A percentile compares a stretch with the other conserved stretches of the same genome.
Evolutionary conservation across 2,888 invertebrate species (phyloP).

Genomic region (Agrenia bidenticulata): DNA sequence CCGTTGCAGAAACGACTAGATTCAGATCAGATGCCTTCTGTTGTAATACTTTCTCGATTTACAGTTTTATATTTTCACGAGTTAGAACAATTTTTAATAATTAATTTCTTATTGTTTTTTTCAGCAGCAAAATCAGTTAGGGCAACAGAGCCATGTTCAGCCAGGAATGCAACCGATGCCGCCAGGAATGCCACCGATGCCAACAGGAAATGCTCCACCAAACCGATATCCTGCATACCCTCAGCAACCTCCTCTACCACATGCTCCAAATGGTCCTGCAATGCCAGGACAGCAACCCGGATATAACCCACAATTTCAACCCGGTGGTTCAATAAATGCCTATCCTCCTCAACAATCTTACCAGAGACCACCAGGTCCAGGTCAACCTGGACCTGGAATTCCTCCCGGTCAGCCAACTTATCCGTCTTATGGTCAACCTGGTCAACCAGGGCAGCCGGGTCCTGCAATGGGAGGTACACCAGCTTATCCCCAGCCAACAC

Average conservation of each 20-base stretch:
- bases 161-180: conserved; percentile 39
- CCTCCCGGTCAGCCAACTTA: conserved; percentile 27
- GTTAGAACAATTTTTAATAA: neutral
- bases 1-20: conserved; percentile 64
- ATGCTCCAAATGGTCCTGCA: conserved; percentile 23
- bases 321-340: conserved; percentile 12
- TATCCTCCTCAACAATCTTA: conserved; percentile 19
- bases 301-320: conserved; percentile 35
- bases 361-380: conserved; percentile 21
- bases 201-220: conserved; percentile 15
- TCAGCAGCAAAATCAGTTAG: neutral
- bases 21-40: conserved; percentile 69
- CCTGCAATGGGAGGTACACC: conserved; percentile 18
- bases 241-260: conserved; percentile 32
- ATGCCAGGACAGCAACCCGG: conserved; percentile 38
- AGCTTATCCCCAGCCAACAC: conserved; percentile 42
- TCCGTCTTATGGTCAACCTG: conserved; percentile 28
- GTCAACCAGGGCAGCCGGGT: conserved; percentile 20
- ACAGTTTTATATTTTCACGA: too few relatives aligned
- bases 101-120: too few relatives aligned
- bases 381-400: conserved; percentile 25
- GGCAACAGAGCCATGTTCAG: conserved; percentile 31
- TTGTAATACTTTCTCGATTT: conserved; percentile 37
- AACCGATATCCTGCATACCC: conserved; percentile 25
- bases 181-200: conserved; percentile 16